These are phyloP conservation scores for Philereme vetulata DNA, from an alignment of 2,888 invertebrate genomes.

Conservation along the genomic window DNA sequence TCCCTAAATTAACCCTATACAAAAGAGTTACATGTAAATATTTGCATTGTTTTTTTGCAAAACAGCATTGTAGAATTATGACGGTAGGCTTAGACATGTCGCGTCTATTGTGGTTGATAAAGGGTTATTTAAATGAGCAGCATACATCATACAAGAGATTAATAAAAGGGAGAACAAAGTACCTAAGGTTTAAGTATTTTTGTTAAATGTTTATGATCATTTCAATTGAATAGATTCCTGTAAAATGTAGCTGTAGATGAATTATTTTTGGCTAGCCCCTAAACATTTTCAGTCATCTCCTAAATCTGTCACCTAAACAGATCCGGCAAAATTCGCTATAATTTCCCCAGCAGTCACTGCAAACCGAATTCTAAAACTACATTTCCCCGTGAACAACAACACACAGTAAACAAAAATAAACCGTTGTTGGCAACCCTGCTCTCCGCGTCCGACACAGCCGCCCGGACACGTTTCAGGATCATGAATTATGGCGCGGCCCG, in stretches of 20 bases:
- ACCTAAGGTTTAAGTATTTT: background rate
- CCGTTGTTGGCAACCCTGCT: slow-evolving; percentile 65
- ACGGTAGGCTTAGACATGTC: slow-evolving; percentile 46
- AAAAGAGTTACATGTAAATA: slow-evolving; percentile 40
- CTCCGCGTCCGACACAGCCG: slow-evolving; percentile 73
- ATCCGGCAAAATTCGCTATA: slow-evolving; percentile 27
- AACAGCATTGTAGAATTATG: slow-evolving; percentile 30
- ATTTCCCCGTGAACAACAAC: slow-evolving; percentile 38
- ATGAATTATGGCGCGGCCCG: slow-evolving; percentile 84
- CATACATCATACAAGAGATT: slow-evolving; percentile 19
- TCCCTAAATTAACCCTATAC: slow-evolving; percentile 13
- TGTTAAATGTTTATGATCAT: background rate
- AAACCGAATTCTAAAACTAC: slow-evolving; percentile 42
- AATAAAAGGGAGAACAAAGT: slow-evolving; percentile 14
- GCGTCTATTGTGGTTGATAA: slow-evolving; percentile 31
- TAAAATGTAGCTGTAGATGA: background rate
- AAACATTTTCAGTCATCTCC: slow-evolving; percentile 4
- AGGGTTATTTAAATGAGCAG: slow-evolving; percentile 37
- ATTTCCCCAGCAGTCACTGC: slow-evolving; percentile 31
- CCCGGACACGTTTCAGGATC: slow-evolving; percentile 83
- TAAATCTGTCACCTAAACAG: slow-evolving; percentile 27
- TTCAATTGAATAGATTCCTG: background rate
- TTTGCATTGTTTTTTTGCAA: slow-evolving; percentile 43
- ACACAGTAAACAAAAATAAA: slow-evolving; percentile 56
- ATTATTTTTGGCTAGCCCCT: background rate